Conservation (phyloP, 1,140 invertebrate species). For the Coelopa frigida region DNA sequence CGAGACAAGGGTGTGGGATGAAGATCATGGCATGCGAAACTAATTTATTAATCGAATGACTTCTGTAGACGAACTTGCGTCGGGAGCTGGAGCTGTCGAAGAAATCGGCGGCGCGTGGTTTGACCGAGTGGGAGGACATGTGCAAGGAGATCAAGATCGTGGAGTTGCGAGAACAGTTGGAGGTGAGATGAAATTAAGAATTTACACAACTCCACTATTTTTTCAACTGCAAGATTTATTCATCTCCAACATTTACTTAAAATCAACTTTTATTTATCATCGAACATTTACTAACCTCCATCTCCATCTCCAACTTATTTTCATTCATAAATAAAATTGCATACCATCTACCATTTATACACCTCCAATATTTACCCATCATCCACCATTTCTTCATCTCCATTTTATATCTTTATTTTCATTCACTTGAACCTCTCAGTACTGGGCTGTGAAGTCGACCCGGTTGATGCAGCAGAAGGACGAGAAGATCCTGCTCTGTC, state of each 20-base stretch:
- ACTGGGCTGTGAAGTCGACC: constrained; percentile 22
- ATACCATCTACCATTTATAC: too few species aligned
- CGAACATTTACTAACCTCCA: too few species aligned
- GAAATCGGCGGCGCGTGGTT: constrained; percentile 22
- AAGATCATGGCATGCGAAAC: too few species aligned
- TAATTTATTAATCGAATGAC: background rate
- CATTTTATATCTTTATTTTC: too few species aligned
- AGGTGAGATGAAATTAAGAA: background rate
- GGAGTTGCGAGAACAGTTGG: constrained; percentile 28
- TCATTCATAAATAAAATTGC: too few species aligned
- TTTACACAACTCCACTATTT: background rate
- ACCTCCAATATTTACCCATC: too few species aligned
- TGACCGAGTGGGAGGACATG: constrained; percentile 27
- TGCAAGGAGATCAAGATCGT: constrained; percentile 26
- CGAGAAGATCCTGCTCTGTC: constrained; percentile 25
- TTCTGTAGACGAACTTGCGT: constrained; percentile 22
- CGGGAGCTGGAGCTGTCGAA: constrained; percentile 30
- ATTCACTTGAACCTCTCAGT: too few species aligned
- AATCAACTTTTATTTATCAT: too few species aligned
- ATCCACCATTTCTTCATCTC: too few species aligned
- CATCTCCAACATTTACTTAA: too few species aligned
- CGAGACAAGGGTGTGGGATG: constrained; percentile 6
- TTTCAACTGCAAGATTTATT: too few species aligned
- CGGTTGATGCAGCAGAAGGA: constrained; percentile 25
- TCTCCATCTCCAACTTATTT: too few species aligned